These are phyloP conservation scores for Busseola fusca DNA, from an alignment of 2,888 invertebrate genomes.

Conservation along the genomic window DNA sequence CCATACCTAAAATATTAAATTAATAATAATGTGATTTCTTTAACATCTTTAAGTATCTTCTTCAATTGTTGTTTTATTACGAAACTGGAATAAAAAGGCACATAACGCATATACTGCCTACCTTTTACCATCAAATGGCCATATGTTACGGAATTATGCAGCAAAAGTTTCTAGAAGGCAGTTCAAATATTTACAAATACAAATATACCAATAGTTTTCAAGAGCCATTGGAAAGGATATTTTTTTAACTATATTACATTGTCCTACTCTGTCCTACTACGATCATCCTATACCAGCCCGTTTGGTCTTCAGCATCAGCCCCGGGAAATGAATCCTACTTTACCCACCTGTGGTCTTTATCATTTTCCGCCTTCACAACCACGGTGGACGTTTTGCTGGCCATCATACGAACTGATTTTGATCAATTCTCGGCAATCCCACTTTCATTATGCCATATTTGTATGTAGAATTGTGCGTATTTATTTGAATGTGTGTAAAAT, in stretches of 20 bases:
- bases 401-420: not conserved
- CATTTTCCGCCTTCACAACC: not conserved
- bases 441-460: not conserved
- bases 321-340: not conserved
- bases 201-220: not conserved
- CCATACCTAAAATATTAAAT: not conserved
- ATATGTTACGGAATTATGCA: constrained; percentile 17
- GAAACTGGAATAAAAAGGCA: not conserved
- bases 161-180: constrained; percentile 3
- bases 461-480: not conserved
- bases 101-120: not conserved
- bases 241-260: not conserved
- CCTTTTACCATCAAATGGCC: constrained; percentile 6
- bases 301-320: not conserved
- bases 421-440: not conserved
- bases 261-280: not conserved
- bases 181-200: constrained; percentile 20
- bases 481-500: not conserved
- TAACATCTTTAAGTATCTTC: not conserved
- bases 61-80: not conserved
- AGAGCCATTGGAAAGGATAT: not conserved
- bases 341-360: not conserved
- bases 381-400: not conserved
- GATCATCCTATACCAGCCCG: not conserved
- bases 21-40: not conserved